Evolutionary conservation across 2,888 invertebrate genomes (phyloP), one percentile per base, ranked within the genome.

Genomic region (Autographa gamma): DNA sequence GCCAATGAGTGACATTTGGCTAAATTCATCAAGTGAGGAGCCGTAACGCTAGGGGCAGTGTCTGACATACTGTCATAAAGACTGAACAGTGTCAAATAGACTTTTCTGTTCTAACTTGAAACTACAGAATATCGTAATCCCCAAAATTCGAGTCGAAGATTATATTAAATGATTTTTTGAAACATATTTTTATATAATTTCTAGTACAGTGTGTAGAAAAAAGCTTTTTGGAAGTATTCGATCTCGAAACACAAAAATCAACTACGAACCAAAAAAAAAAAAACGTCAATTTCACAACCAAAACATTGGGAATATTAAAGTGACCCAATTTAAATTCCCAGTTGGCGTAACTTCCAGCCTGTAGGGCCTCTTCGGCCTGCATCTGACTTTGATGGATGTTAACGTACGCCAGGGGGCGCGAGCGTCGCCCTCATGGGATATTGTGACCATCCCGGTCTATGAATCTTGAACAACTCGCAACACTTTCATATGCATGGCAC

Each of bases 331-430:
- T 25, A 54, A 54, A 65, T 25, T 68, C 48, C 34, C 9, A 25
- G 76, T 38, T 72, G 68, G 58, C 59, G 38, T 66, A 68, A 11
- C 58, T 64, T 11, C 13, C 25, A 66, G 60, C 18, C 84, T 86
- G 71, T 85, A 48, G 77, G 70, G 80, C 71, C 56, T 81, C 80
- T 77, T 77, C 77, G 80, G 86, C 86, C 88, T 92, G 93, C 73
- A 74, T 34, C 64, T 89, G 93, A 92, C 92, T 87, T 84, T 92
- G 93, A 93, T 92, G 86, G 92, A 93, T 92, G 88, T 68, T 75
- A 79, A 78, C 78, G 81, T 75, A 77, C 74, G 74, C 66, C 63
- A 79, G 77, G 68, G 74, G 77, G 75, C 76, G 79, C 79, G 78
- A 82, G 71, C 81, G 81, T 80, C 80, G 71, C 83, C 78, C 86